A percentile compares a stretch with the other conserved stretches of the same genome.
These are phyloP conservation scores for Gonioctena quinquepunctata DNA, from an alignment of 1,140 invertebrate species.

Conservation along the genomic window DNA sequence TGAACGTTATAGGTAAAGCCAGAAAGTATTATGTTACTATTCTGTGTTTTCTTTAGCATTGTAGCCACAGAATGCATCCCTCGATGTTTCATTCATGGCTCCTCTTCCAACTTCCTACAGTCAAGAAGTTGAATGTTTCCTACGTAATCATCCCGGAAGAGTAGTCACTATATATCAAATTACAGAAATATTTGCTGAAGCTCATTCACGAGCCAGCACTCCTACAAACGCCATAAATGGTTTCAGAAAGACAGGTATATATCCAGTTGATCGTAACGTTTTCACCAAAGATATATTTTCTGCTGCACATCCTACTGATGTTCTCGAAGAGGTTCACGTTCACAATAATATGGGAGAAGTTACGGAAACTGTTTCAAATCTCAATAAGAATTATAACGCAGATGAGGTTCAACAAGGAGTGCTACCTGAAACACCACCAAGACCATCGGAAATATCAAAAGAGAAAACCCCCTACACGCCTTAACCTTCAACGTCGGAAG, in stretches of 20 bases:
- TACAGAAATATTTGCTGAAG: not conserved
- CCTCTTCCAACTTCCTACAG: slow-evolving; percentile 43
- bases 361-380: no score
- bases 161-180: not conserved
- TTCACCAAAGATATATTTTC: not conserved
- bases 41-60: slow-evolving; percentile 42
- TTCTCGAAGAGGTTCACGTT: no score
- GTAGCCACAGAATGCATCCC: slow-evolving; percentile 53
- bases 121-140: slow-evolving; percentile 20
- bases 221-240: not conserved
- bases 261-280: not conserved
- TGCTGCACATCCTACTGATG: no score
- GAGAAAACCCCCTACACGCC: no score
- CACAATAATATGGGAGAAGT: no score
- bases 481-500: no score
- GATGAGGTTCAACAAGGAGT: no score
- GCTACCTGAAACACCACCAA: no score
- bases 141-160: not conserved
- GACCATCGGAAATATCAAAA: no score
- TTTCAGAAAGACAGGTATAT: not conserved
- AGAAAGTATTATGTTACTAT: slow-evolving; percentile 38
- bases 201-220: not conserved
- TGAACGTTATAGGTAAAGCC: slow-evolving; percentile 37
- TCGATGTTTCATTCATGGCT: slow-evolving; percentile 54
- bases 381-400: no score